These are phyloP conservation scores for Tenodera sinensis DNA, from an alignment of 2,888 invertebrate species.

Conservation along the genomic window DNA sequence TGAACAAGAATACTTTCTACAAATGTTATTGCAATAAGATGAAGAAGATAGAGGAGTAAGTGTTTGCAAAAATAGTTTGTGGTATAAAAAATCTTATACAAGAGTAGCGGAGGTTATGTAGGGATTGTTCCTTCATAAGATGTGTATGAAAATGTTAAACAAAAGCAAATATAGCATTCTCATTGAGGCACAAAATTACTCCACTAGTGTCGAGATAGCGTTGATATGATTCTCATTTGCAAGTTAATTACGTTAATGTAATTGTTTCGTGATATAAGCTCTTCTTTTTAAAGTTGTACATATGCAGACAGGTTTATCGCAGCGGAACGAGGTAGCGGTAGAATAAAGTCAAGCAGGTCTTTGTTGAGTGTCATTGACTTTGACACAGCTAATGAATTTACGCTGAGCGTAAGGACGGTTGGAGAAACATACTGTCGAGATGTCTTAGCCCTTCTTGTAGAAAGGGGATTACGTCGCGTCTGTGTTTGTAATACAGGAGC, in stretches of 20 bases:
- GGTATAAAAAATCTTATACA: too few relatives aligned
- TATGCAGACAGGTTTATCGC: background rate
- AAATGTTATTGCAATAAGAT: too few relatives aligned
- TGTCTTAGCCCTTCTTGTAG: background rate
- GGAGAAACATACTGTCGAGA: background rate
- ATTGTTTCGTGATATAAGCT: background rate
- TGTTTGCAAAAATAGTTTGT: too few relatives aligned
- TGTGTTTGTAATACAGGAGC: background rate
- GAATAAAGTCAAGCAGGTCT: background rate
- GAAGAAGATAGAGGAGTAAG: too few relatives aligned
- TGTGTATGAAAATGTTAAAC: too few relatives aligned
- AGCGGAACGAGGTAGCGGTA: background rate
- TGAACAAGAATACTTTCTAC: too few relatives aligned
- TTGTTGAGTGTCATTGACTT: background rate
- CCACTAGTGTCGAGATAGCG: background rate
- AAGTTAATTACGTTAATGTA: background rate
- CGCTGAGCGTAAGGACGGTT: background rate
- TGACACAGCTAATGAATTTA: background rate
- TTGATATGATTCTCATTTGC: background rate
- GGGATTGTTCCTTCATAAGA: too few relatives aligned
- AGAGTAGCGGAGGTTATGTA: too few relatives aligned
- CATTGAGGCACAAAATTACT: too few relatives aligned
- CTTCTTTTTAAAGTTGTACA: background rate
- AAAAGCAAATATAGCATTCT: too few relatives aligned
- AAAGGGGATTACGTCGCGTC: background rate